A percentile compares a stretch with the other conserved stretches of the same genome.
Conservation (phyloP, 2,113 vertebrate species). For the Galbula dea region DNA sequence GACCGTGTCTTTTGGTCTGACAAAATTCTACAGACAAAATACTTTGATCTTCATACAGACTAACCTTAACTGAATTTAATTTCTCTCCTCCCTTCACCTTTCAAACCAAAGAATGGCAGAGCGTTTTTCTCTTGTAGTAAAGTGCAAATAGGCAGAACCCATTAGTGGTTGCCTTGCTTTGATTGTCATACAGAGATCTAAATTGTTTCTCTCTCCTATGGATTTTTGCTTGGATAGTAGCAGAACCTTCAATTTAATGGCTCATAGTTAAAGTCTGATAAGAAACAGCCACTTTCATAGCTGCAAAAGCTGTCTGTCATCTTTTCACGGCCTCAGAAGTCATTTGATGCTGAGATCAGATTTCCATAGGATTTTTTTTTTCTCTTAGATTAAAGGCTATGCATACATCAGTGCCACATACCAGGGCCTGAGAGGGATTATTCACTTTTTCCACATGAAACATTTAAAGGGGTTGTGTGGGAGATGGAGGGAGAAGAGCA, state of each 20-base stretch:
- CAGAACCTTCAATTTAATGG: conserved; percentile 24
- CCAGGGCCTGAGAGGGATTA: background rate
- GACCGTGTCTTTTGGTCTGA: background rate
- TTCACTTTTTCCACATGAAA: background rate
- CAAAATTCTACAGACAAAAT: background rate
- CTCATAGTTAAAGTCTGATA: background rate
- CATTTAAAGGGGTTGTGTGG: background rate
- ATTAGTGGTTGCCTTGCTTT: conserved; percentile 13
- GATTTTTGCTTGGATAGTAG: conserved; percentile 21
- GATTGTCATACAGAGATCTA: background rate
- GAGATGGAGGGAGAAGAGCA: background rate
- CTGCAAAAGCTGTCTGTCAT: conserved; percentile 22
- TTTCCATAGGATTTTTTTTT: background rate
- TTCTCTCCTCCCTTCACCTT: background rate
- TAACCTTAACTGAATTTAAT: background rate
- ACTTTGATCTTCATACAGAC: background rate
- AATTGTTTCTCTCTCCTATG: background rate
- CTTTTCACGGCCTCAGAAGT: background rate
- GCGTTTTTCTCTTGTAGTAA: background rate
- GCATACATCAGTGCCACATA: background rate
- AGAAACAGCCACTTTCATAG: background rate
- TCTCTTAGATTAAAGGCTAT: conserved; percentile 8
- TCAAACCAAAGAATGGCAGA: background rate
- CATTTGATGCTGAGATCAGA: background rate
- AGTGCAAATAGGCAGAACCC: background rate